A percentile compares a stretch with the other conserved stretches of the same genome.
phyloP scores from a whole-genome alignment of 2,113 vertebrate genomes.

The Scalopus aquaticus region DNA sequence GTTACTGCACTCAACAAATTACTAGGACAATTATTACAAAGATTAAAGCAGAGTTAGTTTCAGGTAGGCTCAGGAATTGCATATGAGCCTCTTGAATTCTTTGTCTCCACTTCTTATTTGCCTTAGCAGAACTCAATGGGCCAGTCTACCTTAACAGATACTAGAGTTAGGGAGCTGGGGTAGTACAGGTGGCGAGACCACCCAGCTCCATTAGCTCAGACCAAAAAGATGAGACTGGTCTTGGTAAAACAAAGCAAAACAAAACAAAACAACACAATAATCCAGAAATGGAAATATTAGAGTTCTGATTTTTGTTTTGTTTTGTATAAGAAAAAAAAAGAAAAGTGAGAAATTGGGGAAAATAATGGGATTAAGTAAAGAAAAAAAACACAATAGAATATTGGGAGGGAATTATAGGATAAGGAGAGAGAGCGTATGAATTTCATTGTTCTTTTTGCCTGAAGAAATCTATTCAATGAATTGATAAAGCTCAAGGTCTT shows the following conservation, averaged over 20 bases:
- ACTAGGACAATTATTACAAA: neutral
- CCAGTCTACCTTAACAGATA: neutral
- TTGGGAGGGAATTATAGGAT: neutral
- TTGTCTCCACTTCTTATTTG: neutral
- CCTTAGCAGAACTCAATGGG: neutral
- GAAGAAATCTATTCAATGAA: neutral
- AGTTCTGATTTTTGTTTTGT: neutral
- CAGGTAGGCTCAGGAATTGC: neutral
- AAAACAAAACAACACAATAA: too few species aligned
- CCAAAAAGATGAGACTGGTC: neutral
- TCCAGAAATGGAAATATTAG: neutral
- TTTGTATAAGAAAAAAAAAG: neutral
- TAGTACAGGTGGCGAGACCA: neutral
- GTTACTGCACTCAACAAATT: neutral
- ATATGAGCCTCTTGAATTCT: neutral
- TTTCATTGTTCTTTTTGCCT: neutral
- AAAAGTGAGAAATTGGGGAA: constrained; percentile 1
- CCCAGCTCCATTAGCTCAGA: neutral
- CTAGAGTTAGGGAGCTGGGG: neutral
- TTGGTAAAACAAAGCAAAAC: neutral
- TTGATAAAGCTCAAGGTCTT: neutral
- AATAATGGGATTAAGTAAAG: neutral
- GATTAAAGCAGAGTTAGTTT: neutral
- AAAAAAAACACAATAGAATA: neutral
- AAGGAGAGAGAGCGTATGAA: neutral